Evolutionary conservation across 2,888 invertebrate species (phyloP).

Genomic region (Corythucha ciliata): DNA sequence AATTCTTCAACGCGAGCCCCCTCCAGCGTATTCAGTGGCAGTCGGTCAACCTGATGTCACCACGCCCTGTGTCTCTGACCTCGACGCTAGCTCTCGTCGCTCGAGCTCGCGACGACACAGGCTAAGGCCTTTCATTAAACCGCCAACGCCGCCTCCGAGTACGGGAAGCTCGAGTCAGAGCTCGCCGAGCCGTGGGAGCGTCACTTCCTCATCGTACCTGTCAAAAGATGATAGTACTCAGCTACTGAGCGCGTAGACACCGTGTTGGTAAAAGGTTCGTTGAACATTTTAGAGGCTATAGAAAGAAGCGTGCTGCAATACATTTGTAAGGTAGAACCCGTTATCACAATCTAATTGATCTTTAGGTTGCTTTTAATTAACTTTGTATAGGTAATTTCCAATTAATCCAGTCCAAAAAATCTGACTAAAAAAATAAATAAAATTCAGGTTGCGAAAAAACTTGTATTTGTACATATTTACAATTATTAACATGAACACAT

Average conservation of each 20-base stretch:
- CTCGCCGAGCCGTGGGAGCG: conserved; percentile 36
- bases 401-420: too few relatives aligned
- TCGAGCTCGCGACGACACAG: conserved; percentile 24
- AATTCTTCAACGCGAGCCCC: conserved; percentile 42
- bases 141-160: conserved; percentile 30
- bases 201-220: conserved; percentile 34
- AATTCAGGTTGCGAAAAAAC: too few relatives aligned
- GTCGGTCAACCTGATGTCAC: conserved; percentile 37
- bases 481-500: too few relatives aligned
- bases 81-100: conserved; percentile 9
- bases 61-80: conserved; percentile 13
- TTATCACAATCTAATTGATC: too few relatives aligned
- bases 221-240: conserved; percentile 29
- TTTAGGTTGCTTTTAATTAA: too few relatives aligned
- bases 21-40: conserved; percentile 45
- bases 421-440: too few relatives aligned
- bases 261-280: too few relatives aligned
- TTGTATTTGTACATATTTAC: too few relatives aligned
- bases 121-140: conserved; percentile 26
- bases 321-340: too few relatives aligned
- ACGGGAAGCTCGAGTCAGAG: conserved; percentile 31
- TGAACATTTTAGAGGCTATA: too few relatives aligned
- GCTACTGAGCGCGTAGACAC: conserved; percentile 24
- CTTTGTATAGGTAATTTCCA: too few relatives aligned
- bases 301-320: too few relatives aligned